These are phyloP conservation scores for Cossypha niveicapilla DNA, from an alignment of 2,797 vertebrate species.

Conservation along the genomic window DNA sequence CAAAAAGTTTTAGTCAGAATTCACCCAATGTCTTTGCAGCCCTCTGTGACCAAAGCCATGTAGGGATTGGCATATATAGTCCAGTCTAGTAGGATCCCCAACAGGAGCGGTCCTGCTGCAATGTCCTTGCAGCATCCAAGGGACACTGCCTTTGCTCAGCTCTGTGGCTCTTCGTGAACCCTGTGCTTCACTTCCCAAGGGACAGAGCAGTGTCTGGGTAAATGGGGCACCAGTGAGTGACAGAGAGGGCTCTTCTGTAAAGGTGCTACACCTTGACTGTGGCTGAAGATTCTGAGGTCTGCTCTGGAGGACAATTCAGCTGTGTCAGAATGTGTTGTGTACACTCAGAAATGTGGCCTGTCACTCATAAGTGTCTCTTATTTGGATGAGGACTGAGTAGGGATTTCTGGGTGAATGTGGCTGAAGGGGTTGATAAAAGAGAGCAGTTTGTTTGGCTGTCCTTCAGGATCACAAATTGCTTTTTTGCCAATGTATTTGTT, in stretches of 20 bases:
- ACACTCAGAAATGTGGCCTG: neutral
- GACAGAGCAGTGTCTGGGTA: neutral
- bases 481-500: neutral
- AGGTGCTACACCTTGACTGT: neutral
- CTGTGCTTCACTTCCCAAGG: neutral
- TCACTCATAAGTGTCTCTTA: neutral
- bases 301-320: neutral
- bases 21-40: neutral
- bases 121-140: neutral
- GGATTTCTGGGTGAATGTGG: neutral
- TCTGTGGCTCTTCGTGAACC: neutral
- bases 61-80: neutral
- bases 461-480: neutral
- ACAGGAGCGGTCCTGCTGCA: neutral
- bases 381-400: neutral
- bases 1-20: neutral
- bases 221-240: neutral
- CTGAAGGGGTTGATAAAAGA: neutral
- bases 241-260: neutral
- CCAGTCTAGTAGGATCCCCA: neutral
- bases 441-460: neutral
- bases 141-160: fast-evolving
- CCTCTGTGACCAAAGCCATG: neutral
- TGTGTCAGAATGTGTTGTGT: neutral
- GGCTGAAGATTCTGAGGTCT: neutral